Percentiles rank a stretch among this genome's conserved stretches.
Conservation (phyloP, 2,888 invertebrate genomes). For the Pheosia gnoma region DNA sequence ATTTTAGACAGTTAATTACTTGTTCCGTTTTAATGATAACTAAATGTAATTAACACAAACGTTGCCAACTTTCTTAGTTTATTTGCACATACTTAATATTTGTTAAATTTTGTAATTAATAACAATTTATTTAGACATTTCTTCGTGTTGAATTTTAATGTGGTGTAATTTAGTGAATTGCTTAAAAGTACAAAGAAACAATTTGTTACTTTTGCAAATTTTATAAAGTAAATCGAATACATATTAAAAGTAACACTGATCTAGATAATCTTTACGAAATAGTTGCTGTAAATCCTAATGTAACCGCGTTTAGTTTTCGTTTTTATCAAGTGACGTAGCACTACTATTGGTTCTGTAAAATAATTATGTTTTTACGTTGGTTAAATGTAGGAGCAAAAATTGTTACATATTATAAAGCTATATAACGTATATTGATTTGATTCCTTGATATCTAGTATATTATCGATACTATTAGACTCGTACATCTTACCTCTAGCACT, state of each 20-base stretch:
- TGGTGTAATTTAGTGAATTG: slow-evolving; percentile 86
- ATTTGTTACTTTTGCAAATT: slow-evolving; percentile 90
- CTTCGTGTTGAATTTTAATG: slow-evolving; percentile 76
- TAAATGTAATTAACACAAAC: slow-evolving; percentile 76
- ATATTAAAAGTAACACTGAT: slow-evolving; percentile 72
- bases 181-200: slow-evolving; percentile 88
- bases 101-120: slow-evolving; percentile 80
- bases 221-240: slow-evolving; percentile 84
- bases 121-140: slow-evolving; percentile 80
- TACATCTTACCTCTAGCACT: slow-evolving; percentile 57
- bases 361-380: slow-evolving; percentile 66
- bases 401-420: slow-evolving; percentile 72
- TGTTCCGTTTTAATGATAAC: slow-evolving; percentile 77
- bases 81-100: slow-evolving; percentile 82
- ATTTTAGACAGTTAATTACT: slow-evolving; percentile 78
- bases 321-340: slow-evolving; percentile 56
- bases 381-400: slow-evolving; percentile 72
- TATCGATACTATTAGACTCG: slow-evolving; percentile 53
- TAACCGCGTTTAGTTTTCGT: slow-evolving; percentile 62
- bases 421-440: slow-evolving; percentile 65
- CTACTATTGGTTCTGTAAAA: slow-evolving; percentile 60
- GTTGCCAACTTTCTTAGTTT: slow-evolving; percentile 82
- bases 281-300: slow-evolving; percentile 76
- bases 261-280: slow-evolving; percentile 78
- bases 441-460: slow-evolving; percentile 60